A percentile compares a stretch with the other conserved stretches of the same genome.
Evolutionary conservation across 2,888 invertebrate species (phyloP).

Genomic region (Pheosia gnoma): DNA sequence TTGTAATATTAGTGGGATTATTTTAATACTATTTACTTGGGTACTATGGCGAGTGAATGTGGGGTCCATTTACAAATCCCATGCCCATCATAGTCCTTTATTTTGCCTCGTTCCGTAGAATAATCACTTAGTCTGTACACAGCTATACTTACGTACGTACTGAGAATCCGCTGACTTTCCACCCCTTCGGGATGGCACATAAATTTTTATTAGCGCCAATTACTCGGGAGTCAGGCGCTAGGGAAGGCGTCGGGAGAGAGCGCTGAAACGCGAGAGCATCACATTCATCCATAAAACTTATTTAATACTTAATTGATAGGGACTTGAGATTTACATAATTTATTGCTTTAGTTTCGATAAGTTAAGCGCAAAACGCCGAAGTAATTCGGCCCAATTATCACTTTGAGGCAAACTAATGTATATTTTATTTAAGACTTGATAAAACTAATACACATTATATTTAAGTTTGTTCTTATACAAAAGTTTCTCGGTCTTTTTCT

Average conservation of each 20-base stretch:
- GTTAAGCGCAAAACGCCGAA: background rate
- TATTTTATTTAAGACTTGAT: too few species aligned
- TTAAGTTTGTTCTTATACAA: too few species aligned
- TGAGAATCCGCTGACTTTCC: constrained; percentile 22
- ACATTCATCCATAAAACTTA: background rate
- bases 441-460: too few species aligned
- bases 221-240: constrained; percentile 20
- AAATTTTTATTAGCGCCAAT: constrained; percentile 38
- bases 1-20: too few species aligned
- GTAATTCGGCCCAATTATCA: constrained; percentile 3
- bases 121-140: too few species aligned
- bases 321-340: constrained; percentile 13
- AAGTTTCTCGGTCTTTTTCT: too few species aligned
- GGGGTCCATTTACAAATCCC: too few species aligned
- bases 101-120: too few species aligned
- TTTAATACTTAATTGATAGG: constrained; percentile 23
- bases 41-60: too few species aligned
- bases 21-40: too few species aligned
- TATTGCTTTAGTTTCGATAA: constrained; percentile 14
- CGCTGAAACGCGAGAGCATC: background rate
- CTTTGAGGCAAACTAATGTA: background rate
- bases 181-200: constrained; percentile 23
- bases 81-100: too few species aligned
- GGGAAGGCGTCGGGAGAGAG: background rate
- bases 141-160: constrained; percentile 11